Evolutionary conservation across 2,888 invertebrate genomes (phyloP).

Genomic region (Tipula unca): DNA sequence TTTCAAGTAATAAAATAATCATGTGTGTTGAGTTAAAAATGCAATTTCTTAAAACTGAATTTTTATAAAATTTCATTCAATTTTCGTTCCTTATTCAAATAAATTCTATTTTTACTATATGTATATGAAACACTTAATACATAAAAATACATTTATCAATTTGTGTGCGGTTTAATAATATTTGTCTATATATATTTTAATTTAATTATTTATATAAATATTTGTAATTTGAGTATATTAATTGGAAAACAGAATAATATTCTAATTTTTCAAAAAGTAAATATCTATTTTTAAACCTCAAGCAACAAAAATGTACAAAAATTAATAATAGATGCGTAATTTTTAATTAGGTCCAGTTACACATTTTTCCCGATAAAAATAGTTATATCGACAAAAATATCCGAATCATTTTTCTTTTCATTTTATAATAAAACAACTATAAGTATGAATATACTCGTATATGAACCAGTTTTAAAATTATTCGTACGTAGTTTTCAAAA

Average conservation of each 20-base stretch:
- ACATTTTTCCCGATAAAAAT: background rate
- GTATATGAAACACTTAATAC: background rate
- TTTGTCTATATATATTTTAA: background rate
- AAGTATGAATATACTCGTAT: no score
- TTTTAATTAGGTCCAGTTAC: background rate
- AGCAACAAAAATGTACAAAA: background rate
- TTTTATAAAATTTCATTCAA: background rate
- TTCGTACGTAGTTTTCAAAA: no score
- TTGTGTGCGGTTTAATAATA: background rate
- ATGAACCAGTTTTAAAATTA: no score
- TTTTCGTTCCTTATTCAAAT: background rate
- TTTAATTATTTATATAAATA: background rate
- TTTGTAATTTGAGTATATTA: background rate
- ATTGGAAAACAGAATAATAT: background rate
- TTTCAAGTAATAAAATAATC: background rate
- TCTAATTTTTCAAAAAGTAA: background rate
- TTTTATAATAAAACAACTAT: background rate
- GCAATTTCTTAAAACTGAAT: background rate
- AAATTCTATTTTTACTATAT: background rate
- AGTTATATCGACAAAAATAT: background rate
- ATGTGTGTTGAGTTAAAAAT: background rate
- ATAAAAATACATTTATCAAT: background rate
- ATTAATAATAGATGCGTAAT: background rate
- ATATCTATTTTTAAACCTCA: background rate
- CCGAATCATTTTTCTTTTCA: background rate